Evolutionary conservation across 2,888 invertebrate genomes (phyloP), one percentile per base, ranked within the genome.

Genomic region (Deroplatys truncata): DNA sequence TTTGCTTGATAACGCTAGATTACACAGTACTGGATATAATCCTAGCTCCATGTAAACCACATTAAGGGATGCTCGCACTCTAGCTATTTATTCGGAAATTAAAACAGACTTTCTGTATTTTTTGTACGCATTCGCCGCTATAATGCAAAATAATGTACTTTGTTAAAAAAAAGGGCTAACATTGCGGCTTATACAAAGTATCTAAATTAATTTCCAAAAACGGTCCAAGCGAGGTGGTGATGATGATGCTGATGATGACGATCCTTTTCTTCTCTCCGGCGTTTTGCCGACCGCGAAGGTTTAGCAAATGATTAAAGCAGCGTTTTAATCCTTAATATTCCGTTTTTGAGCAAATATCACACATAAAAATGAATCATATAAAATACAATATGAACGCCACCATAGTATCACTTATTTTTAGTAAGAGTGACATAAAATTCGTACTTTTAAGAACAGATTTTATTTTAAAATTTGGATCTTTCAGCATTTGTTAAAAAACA

Each of bases 21-120:
- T 87, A 83, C 87, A 83, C 35, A 87, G 43, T 83, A 83, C 83
- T 35, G 15, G 82, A 87, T 83, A 87, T 82, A 87, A 82, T 87
- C 87, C 87, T 82, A 31, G 43, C 29, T 85, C 28, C 85, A 82
- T 82, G 25, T 83, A 83, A 28, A 35, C 87, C 35, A 87, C 87
- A 87, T 31, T 82, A 87, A 31, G 29, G 35, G 31, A 31, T 31
- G 28, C 43, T 10, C 82, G 31, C 82, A 83, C 43, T 35, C 82
- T 72, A 72, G 56, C 56, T 82, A 87, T 87, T 83, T 87, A 87
- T 87, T 87, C 31, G 20, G 82, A 87, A 82, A 87, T 31, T 82
- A 72, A 72, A 72, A 72, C 56, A 72, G 56, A 72, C 56, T 72
- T 72, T 72, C 56, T 72, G 56, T 72, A 43, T 43, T 72, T 72